Conservation (phyloP, 2,797 vertebrate species). For the Eremophila alpestris region DNA sequence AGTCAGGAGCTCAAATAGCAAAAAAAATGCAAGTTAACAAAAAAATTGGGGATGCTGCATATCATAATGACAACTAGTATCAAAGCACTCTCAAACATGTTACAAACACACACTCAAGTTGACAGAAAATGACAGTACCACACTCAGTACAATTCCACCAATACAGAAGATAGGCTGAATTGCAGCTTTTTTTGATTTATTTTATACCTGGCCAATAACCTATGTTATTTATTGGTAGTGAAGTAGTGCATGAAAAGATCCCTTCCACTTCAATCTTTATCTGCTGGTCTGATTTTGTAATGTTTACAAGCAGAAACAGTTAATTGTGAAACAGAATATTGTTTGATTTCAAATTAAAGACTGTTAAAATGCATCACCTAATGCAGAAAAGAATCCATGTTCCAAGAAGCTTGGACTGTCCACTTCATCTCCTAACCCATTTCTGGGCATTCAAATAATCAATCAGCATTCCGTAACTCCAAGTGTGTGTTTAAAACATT, state of each 20-base stretch:
- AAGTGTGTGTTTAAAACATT: not conserved
- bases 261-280: not conserved
- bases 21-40: slow-evolving; percentile 78
- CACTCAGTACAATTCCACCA: not conserved
- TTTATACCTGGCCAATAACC: not conserved
- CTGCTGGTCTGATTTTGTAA: not conserved
- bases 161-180: not conserved
- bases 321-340: not conserved
- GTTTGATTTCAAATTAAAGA: not conserved
- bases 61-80: not conserved
- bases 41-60: not conserved
- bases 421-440: not conserved
- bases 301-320: not conserved
- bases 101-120: not conserved
- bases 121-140: not conserved
- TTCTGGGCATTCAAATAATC: not conserved
- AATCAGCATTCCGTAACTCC: not conserved
- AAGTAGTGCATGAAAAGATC: not conserved
- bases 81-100: not conserved
- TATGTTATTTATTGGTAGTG: not conserved
- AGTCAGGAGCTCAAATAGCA: slow-evolving; percentile 78
- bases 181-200: not conserved
- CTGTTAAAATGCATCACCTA: not conserved
- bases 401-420: not conserved
- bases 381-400: not conserved